These are phyloP conservation scores for Cyclina sinensis DNA, from an alignment of 1,140 invertebrate species.

Conservation along the genomic window DNA sequence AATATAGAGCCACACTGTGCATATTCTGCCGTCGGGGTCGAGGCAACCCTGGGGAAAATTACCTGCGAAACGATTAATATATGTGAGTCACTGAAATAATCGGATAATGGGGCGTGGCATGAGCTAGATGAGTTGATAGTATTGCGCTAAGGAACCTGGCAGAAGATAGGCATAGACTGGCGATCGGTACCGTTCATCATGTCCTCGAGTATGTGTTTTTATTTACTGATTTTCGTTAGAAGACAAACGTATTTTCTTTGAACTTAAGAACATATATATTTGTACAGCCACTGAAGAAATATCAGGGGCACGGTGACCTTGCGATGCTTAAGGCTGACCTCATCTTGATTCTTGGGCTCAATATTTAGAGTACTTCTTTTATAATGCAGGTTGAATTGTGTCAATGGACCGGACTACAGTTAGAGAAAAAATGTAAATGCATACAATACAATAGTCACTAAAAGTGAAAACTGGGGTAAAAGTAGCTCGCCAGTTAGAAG, in stretches of 20 bases:
- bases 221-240: background rate
- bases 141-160: background rate
- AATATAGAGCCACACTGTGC: constrained; percentile 11
- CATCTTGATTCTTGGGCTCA: no score
- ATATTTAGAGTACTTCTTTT: no score
- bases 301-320: background rate
- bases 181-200: background rate
- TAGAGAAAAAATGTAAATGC: no score
- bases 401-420: no score
- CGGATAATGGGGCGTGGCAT: background rate
- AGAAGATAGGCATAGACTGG: background rate
- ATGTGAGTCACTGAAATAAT: no score
- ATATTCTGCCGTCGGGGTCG: background rate
- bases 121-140: background rate
- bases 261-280: background rate
- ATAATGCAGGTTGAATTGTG: no score
- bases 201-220: background rate
- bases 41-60: constrained; percentile 35
- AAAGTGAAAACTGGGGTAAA: no score
- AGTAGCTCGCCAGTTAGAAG: no score
- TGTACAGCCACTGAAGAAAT: background rate
- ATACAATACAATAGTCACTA: no score
- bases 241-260: background rate
- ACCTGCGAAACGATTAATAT: background rate
- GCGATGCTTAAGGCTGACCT: no score